Base-by-base conservation (phyloP, 2,888 invertebrate genomes). In the Portevinia maculata region DNA sequence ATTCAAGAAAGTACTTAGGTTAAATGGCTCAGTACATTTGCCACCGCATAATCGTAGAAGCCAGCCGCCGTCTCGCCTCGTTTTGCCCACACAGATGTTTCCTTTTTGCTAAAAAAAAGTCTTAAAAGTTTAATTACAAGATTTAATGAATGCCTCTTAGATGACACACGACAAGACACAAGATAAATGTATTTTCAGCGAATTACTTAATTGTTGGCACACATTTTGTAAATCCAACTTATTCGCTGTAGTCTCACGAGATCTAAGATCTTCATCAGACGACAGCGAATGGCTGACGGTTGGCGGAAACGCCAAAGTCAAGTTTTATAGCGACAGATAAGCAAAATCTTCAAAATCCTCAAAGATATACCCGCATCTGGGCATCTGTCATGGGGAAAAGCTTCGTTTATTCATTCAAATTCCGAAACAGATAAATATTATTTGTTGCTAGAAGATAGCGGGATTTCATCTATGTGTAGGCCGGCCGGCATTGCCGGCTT, bases 201-300 rank as follows among this genome's bases (percentile, higher is more conserved):
- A 83, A 85, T 87, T 87, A 86, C 85, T 86, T 87, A 86, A 86
- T 86, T 86, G 85, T 85, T 84, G 87, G 83, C 86, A 87, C 86
- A 84, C 74, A 84, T 84, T 79, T 65, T 32, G 62, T 15, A 41
- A 44, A 32, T 52, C 19, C 21, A 30, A 73, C 44, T 73, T 41
- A 57, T 39, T 30, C 46, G 46, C 19, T 11, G 50, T 53, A 17
- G 46, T 13, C 52, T 79, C 69, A 70, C 79, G 64, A 81, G 75
- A 81, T 81, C 30, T 48, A 44, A 69, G 24, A 30, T 73, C 73
- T 79, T 55, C 30, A 79, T 48, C 67, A 79, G 79, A 79, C 79
- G 55, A 44, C 28, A 73, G 74, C 79, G 55, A 34, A 5, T 19
- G 15, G 11, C 15, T 11, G 50, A 37, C 13, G 44, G 13, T 37